Evolutionary conservation across 2,113 vertebrate species (phyloP), one percentile per base, ranked within the genome.

Genomic region (Forbesichthys papilliferus): DNA sequence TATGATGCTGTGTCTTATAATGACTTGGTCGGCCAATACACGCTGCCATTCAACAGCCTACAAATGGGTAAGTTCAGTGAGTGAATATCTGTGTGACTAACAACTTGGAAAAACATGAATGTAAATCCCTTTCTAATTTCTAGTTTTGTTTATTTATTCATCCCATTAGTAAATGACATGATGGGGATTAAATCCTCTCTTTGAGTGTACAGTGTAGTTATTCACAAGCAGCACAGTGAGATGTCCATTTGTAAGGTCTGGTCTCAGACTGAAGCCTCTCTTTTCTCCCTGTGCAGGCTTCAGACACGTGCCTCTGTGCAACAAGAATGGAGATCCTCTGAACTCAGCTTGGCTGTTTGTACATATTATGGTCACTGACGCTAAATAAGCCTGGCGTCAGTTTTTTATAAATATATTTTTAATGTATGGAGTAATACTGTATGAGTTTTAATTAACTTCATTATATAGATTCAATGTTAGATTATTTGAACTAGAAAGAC

Each of bases 281-380:
- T 79, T 52, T 78, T 64, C 51, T 69, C 79, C 13, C 72, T 20
- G 70, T 20, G 51, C 89, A 99, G 98, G 98, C 66, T 99, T 98
- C 88, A 94, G 95, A 71, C 96, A 99, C 1, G 85, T 99, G 75
- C 96, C 98, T 61, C 92, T 99, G 61, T 80, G 95, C 73, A 92
- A 90, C 33, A 93, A 93, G 89, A 94, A 91, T 0, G 97, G 97
- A 64, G 92, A 98, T 79, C 84, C 87, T 0, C 82, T 95, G 52
- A 92, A 93, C 3, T 97, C 96, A 5, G 94, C 96, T 49, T 92
- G 93, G 11, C 93, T 99, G 36, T 99, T 99, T 67, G 93, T 98
- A 60, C 95, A 95, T 73, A 9, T 95, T 73, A 89, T 82, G 74
- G 85, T 95, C 60, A 9, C 90, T 11, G 93, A 96, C 27, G 84